Evolutionary conservation across 2,888 invertebrate genomes (phyloP), one percentile per base, ranked within the genome.

Genomic region (Phalera bucephala): DNA sequence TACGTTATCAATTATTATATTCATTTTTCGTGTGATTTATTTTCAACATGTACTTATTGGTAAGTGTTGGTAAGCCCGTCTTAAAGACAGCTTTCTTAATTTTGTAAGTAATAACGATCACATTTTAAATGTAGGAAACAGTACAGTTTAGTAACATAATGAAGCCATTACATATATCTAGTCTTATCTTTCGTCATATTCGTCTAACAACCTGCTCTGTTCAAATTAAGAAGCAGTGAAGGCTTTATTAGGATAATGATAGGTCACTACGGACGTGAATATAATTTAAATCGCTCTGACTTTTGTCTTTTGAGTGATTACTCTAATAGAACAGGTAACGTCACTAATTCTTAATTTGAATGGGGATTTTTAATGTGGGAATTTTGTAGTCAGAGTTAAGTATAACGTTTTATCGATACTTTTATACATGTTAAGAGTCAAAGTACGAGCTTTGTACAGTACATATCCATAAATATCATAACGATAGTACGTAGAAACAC

Each of bases 81-180:
- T 4, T 11, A 8, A 12, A 11, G 25, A 25, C 25, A 25, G 25
- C 25, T 25, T n/a, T n/a, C n/a, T n/a, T n/a, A n/a, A n/a, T n/a
- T n/a, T n/a, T n/a, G n/a, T n/a, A n/a, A n/a, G n/a, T n/a, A n/a
- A n/a, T n/a, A n/a, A n/a, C n/a, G n/a, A 22, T 9, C n/a, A 20
- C n/a, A 21, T 6, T 21, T 9, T 2, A 21, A 3, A 21, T 8
- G 21, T 21, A 21, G 3, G 7, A 2, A 20, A 21, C 2, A 23
- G 11, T 5, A 11, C 23, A 23, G 2, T 25, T 0, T 11, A 25
- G 12, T 7, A 25, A 13, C 1, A 13, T 7, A 1, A 25, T 25
- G 7, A 25, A 54, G 60, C 55, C 55, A 59, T 55, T 31, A 40
- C n/a, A n/a, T 23, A 10, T 13, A 39, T 54, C 60, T 56, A 56